These are phyloP conservation scores for Montifringilla adamsi DNA, from an alignment of 2,113 vertebrate genomes.

Conservation along the genomic window DNA sequence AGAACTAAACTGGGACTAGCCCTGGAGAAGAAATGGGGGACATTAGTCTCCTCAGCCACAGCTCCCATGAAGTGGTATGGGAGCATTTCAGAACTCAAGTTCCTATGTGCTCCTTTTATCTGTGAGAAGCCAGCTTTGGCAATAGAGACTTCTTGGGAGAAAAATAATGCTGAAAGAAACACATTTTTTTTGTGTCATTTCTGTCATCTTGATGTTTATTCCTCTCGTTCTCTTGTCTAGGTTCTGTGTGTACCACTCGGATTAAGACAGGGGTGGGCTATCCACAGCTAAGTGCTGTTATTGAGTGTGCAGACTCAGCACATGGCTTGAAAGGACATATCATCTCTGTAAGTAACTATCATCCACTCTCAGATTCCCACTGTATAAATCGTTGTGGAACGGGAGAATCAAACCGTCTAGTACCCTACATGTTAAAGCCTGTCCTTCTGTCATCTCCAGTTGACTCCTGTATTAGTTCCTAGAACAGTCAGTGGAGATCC, in stretches of 20 bases:
- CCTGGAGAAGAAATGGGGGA: neutral
- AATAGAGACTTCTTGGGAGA: neutral
- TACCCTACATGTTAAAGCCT: neutral
- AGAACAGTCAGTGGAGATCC: neutral
- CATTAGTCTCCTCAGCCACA: neutral
- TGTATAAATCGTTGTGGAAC: neutral
- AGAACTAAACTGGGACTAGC: neutral
- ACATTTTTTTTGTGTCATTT: neutral
- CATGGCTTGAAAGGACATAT: constrained; percentile 98
- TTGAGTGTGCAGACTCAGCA: constrained; percentile 96
- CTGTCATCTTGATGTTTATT: neutral
- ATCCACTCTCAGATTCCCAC: neutral
- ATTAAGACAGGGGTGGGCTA: constrained; percentile 98
- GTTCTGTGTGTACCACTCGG: constrained; percentile 96
- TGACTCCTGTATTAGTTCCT: neutral
- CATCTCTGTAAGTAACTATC: constrained; percentile 87
- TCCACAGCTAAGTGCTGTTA: constrained; percentile 96
- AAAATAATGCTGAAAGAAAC: neutral
- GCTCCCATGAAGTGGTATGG: neutral
- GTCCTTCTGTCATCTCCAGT: neutral
- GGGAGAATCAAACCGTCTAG: neutral
- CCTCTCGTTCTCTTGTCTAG: constrained; percentile 57
- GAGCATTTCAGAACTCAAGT: neutral
- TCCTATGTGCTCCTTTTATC: neutral
- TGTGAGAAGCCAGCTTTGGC: neutral